These are phyloP conservation scores for Thunnus albacares DNA, from an alignment of 2,797 vertebrate genomes.

Conservation along the genomic window DNA sequence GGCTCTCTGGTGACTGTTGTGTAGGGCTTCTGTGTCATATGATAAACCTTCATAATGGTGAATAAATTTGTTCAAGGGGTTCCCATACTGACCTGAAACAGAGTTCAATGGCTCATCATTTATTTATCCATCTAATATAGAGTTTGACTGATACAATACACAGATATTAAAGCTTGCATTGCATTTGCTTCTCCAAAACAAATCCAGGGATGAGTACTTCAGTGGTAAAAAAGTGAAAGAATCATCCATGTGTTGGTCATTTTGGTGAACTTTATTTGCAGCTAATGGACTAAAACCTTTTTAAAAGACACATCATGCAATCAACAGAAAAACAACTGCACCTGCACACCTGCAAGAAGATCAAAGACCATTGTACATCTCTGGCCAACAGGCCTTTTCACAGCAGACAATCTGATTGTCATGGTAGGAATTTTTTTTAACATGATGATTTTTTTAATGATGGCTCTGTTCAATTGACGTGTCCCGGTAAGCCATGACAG, in stretches of 20 bases:
- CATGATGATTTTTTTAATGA: neutral
- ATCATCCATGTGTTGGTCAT: neutral
- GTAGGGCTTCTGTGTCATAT: constrained; percentile 92
- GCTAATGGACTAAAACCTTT: neutral
- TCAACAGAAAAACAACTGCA: neutral
- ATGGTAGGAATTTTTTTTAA: neutral
- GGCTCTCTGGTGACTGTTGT: constrained; percentile 97
- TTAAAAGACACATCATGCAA: neutral
- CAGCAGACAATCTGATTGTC: neutral
- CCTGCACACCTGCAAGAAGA: neutral
- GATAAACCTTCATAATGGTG: constrained; percentile 96
- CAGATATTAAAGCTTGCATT: neutral
- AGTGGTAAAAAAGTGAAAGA: neutral
- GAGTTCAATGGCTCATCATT: constrained; percentile 35
- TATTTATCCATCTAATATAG: neutral
- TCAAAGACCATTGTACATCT: neutral
- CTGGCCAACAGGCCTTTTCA: neutral
- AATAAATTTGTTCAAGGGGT: constrained; percentile 93
- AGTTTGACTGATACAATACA: constrained; percentile 4
- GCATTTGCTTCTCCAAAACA: neutral
- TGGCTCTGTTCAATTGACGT: neutral
- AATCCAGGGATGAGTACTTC: neutral
- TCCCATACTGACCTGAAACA: constrained; percentile 92
- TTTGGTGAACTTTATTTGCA: neutral
- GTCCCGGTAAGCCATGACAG: neutral